Evolutionary conservation across 2,888 invertebrate species (phyloP).

Genomic region (Thymelicus sylvestris): DNA sequence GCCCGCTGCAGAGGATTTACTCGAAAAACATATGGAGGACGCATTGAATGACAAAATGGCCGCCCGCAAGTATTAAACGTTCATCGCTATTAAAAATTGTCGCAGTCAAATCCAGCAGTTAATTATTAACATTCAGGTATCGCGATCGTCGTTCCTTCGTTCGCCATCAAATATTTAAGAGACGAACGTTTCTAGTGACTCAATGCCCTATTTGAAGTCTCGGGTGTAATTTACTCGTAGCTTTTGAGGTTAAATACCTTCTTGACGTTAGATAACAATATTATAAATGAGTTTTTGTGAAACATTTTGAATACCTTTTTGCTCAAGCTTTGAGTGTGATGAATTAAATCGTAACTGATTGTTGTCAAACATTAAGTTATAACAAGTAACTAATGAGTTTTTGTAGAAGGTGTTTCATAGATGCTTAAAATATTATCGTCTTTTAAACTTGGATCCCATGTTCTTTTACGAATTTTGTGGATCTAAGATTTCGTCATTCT

Average conservation of each 20-base stretch:
- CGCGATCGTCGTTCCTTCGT: neutral
- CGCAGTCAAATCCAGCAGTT: conserved; percentile 10
- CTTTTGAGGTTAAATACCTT: conserved; percentile 27
- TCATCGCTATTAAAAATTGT: conserved; percentile 24
- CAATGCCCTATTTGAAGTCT: conserved; percentile 24
- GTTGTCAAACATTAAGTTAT: too few species aligned
- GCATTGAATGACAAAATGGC: conserved; percentile 30
- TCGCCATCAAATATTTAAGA: conserved; percentile 25
- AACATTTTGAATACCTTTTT: neutral
- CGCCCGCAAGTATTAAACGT: conserved; percentile 11
- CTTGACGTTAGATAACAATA: conserved; percentile 15
- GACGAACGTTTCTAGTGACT: conserved; percentile 31
- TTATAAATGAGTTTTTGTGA: conserved; percentile 20
- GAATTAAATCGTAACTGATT: too few species aligned
- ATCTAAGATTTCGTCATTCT: too few species aligned
- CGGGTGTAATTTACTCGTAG: conserved; percentile 15
- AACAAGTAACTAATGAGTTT: too few species aligned
- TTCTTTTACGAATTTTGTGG: too few species aligned
- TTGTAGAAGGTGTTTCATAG: too few species aligned
- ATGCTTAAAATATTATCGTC: too few species aligned
- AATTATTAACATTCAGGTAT: conserved; percentile 11
- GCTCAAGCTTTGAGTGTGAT: too few species aligned
- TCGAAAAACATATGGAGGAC: conserved; percentile 25
- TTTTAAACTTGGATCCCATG: too few species aligned
- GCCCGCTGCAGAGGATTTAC: conserved; percentile 23